phyloP scores from a whole-genome alignment of 2,797 vertebrate species.

The Oryzias dopingdopingensis region DNA sequence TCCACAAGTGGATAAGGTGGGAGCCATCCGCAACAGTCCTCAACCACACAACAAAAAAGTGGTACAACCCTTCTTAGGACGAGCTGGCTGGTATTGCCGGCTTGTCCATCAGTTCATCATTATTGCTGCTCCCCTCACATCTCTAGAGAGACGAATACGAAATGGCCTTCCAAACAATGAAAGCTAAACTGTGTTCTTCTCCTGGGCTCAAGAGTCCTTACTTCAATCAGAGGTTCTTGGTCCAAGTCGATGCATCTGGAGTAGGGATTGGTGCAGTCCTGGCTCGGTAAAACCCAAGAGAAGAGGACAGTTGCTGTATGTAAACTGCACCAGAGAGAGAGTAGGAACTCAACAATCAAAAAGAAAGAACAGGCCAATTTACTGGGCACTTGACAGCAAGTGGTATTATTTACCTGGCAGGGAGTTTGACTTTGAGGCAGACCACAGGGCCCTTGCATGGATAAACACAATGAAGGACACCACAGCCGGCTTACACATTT shows the following conservation, averaged over 20 bases:
- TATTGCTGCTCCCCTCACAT: too few relatives aligned
- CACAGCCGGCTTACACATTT: neutral
- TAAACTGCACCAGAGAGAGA: neutral
- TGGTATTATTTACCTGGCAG: neutral
- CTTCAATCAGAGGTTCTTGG: neutral
- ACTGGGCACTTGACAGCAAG: neutral
- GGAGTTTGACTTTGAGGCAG: neutral
- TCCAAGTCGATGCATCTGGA: neutral
- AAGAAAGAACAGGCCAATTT: constrained; percentile 1
- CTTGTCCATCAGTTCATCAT: too few relatives aligned
- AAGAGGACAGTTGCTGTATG: neutral
- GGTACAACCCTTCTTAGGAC: too few relatives aligned
- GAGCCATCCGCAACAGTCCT: too few relatives aligned
- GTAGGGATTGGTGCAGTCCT: neutral
- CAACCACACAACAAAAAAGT: too few relatives aligned
- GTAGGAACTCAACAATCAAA: neutral
- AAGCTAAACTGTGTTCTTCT: neutral
- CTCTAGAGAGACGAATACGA: neutral
- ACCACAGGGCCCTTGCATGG: constrained; percentile 4
- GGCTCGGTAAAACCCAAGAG: neutral
- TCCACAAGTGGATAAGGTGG: too few relatives aligned
- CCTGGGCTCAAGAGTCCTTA: neutral
- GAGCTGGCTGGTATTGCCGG: too few relatives aligned
- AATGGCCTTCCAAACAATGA: neutral
- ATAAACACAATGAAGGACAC: neutral